A percentile compares a stretch with the other conserved stretches of the same genome.
phyloP scores from a whole-genome alignment of 2,797 vertebrate genomes.

The Salarias fasciatus region DNA sequence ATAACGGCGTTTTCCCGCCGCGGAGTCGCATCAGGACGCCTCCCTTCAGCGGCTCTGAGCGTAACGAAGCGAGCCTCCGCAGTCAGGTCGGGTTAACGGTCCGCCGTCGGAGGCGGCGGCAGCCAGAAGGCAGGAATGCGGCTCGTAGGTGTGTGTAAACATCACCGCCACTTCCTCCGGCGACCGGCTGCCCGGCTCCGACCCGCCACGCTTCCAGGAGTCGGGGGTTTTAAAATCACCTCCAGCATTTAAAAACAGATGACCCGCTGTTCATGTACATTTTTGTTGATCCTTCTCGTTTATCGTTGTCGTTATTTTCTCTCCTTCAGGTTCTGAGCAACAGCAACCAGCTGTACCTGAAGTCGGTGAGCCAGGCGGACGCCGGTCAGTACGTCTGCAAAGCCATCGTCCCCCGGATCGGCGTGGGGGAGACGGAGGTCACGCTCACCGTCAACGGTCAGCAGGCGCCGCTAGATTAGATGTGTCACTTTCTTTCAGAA shows the following conservation, averaged over 20 bases:
- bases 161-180: background rate
- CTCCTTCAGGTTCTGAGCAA: conserved; percentile 90
- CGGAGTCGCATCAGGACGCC: too few species aligned
- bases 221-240: too few species aligned
- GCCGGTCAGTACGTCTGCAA: conserved; percentile 92
- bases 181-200: background rate
- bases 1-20: too few species aligned
- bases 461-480: conserved; percentile 40
- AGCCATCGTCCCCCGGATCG: conserved; percentile 92
- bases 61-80: background rate
- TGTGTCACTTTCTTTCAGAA: conserved; percentile 20
- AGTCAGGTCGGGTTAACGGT: background rate
- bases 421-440: conserved; percentile 92
- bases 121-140: background rate
- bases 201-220: too few species aligned
- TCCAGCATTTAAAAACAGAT: too few species aligned
- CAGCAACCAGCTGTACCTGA: conserved; percentile 90
- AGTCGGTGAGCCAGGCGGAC: conserved; percentile 89
- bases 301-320: conserved; percentile 20
- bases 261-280: too few species aligned
- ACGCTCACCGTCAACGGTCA: conserved; percentile 90
- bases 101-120: background rate
- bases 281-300: too few species aligned
- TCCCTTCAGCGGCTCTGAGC: background rate
- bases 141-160: background rate